A percentile compares a stretch with the other conserved stretches of the same genome.
phyloP scores from a whole-genome alignment of 2,888 invertebrate genomes.

The Campoplex nolae region DNA sequence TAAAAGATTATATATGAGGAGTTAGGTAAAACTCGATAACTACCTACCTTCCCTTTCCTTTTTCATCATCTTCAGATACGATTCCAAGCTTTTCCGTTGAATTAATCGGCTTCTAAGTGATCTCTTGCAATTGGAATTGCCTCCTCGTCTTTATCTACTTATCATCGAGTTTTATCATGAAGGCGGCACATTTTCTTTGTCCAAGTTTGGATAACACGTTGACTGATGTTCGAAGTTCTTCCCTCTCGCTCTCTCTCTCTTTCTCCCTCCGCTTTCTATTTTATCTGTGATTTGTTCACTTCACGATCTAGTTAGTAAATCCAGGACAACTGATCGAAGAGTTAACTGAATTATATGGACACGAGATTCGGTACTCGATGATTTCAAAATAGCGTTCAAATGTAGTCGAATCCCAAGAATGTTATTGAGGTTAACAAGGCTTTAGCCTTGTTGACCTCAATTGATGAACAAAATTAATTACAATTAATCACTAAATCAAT shows the following conservation, averaged over 20 bases:
- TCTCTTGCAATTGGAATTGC: background rate
- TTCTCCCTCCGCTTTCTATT: background rate
- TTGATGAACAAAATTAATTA: background rate
- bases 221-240: background rate
- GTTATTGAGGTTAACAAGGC: background rate
- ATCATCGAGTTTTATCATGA: slow-evolving; percentile 7
- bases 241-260: background rate
- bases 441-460: background rate
- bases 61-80: background rate
- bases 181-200: background rate
- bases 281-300: background rate
- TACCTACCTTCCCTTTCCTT: slow-evolving; percentile 1
- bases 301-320: background rate
- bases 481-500: background rate
- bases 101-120: slow-evolving; percentile 27
- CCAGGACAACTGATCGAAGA: background rate
- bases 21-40: slow-evolving; percentile 23
- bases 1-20: slow-evolving; percentile 50
- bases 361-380: background rate
- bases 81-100: background rate
- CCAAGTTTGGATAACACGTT: background rate
- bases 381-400: background rate
- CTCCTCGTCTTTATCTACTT: background rate
- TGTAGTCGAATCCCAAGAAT: background rate
- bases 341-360: background rate